These are phyloP conservation scores for Puntigrus tetrazona DNA, from an alignment of 2,113 vertebrate species.

Conservation along the genomic window DNA sequence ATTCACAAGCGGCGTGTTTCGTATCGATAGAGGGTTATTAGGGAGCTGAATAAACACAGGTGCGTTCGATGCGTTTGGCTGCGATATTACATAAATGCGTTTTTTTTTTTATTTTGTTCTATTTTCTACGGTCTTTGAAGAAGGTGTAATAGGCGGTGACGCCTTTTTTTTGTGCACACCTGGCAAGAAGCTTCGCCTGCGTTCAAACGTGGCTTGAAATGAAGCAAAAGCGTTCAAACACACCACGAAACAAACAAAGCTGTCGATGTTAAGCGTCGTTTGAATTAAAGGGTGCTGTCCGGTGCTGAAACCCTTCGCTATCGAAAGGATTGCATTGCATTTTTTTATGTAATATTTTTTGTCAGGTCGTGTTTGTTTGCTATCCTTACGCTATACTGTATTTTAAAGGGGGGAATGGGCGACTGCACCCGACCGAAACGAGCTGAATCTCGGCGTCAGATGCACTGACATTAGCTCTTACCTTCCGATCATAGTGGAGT, in stretches of 20 bases:
- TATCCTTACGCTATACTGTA: neutral
- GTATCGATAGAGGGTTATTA: neutral
- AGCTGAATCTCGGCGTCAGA: neutral
- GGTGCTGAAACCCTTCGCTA: slow-evolving; percentile 54
- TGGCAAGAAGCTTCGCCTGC: neutral
- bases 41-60: neutral
- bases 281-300: neutral
- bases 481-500: slow-evolving; percentile 99
- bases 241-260: neutral
- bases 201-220: neutral
- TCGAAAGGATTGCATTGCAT: neutral
- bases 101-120: neutral
- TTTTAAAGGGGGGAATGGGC: neutral
- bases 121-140: neutral
- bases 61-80: neutral
- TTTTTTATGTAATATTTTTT: neutral
- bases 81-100: neutral
- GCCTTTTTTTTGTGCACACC: slow-evolving; percentile 21
- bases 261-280: neutral
- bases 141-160: neutral
- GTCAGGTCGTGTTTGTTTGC: neutral
- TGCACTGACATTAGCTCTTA: slow-evolving; percentile 74
- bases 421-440: neutral
- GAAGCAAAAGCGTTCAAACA: neutral
- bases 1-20: neutral